phyloP scores from a whole-genome alignment of 2,113 vertebrate genomes.

The Lepus americanus region DNA sequence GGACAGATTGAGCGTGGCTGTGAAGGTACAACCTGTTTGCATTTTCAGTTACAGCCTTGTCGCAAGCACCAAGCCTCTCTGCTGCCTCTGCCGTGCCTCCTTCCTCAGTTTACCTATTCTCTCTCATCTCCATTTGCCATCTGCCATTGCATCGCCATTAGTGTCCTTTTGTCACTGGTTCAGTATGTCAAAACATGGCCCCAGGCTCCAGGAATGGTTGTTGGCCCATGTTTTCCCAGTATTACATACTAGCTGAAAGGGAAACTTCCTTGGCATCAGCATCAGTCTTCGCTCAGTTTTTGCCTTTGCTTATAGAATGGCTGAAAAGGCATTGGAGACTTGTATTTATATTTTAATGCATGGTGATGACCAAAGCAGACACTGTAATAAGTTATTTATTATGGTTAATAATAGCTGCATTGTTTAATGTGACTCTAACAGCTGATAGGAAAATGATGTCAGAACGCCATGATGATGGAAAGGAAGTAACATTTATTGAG shows the following conservation, averaged over 20 bases:
- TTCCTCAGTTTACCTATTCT: neutral
- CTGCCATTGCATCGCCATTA: conserved; percentile 26
- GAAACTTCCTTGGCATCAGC: conserved; percentile 49
- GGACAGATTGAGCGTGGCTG: conserved; percentile 99
- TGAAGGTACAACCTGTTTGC: conserved; percentile 93
- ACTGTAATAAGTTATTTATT: neutral
- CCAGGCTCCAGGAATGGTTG: neutral
- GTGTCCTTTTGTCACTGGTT: neutral
- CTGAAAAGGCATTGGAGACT: neutral
- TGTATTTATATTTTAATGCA: neutral
- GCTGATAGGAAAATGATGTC: conserved; percentile 44
- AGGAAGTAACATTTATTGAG: conserved; percentile 54
- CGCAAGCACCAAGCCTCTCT: conserved; percentile 83
- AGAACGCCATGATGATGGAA: neutral
- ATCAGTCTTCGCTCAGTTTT: conserved; percentile 18
- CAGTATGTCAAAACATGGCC: conserved; percentile 70
- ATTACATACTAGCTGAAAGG: conserved; percentile 24
- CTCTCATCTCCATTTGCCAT: conserved; percentile 82
- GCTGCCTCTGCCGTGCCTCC: conserved; percentile 69
- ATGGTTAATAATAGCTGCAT: neutral
- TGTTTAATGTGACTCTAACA: neutral
- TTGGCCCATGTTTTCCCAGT: conserved; percentile 54
- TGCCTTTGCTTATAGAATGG: conserved; percentile 62
- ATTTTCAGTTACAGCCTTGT: conserved; percentile 82
- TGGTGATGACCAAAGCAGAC: neutral